These are phyloP conservation scores for Pipistrellus nathusii DNA, from an alignment of 2,797 vertebrate species.

Conservation along the genomic window DNA sequence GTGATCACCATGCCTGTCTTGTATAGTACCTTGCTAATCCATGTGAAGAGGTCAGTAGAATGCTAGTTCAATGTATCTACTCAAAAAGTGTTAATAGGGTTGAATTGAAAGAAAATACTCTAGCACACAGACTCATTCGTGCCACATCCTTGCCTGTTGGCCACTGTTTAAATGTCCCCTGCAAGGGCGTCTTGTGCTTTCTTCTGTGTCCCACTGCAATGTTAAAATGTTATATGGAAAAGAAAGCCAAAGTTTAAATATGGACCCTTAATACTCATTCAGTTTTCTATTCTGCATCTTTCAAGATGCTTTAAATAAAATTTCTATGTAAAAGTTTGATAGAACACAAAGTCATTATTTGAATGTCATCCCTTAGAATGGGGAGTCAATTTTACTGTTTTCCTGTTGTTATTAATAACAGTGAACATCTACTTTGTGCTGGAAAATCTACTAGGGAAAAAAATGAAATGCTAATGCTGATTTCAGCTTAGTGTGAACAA, in stretches of 20 bases:
- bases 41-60: neutral
- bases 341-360: conserved; percentile 31
- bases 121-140: rapidly evolving
- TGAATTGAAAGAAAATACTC: neutral
- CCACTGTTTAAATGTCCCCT: neutral
- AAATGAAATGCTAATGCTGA: conserved; percentile 71
- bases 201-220: neutral
- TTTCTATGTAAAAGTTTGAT: neutral
- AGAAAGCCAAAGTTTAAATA: neutral
- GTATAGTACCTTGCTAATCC: neutral
- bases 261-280: neutral
- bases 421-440: neutral
- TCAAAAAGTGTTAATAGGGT: neutral
- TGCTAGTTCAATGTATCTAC: neutral
- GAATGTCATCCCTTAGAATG: neutral
- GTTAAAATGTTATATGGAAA: neutral
- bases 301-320: conserved; percentile 25
- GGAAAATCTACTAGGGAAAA: conserved; percentile 44
- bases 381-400: neutral
- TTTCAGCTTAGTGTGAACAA: conserved; percentile 57
- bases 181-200: neutral
- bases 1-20: neutral
- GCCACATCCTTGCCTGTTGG: rapidly evolving
- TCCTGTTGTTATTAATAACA: conserved; percentile 56
- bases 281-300: neutral